A percentile compares a stretch with the other conserved stretches of the same genome.
phyloP scores from a whole-genome alignment of 2,113 vertebrate species.

The Rafetus swinhoei region DNA sequence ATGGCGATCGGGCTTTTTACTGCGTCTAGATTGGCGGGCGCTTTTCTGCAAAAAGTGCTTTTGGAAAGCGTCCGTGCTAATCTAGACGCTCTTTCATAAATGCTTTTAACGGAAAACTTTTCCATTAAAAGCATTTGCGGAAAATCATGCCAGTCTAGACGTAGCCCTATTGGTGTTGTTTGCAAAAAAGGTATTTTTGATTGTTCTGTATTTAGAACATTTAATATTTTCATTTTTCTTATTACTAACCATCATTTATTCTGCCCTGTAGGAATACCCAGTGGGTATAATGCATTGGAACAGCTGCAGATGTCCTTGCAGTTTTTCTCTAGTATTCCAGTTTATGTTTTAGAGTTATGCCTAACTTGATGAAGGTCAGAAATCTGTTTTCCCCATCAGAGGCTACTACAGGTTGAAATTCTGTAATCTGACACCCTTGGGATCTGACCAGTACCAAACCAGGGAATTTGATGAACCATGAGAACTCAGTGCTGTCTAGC shows the following conservation, averaged over 20 bases:
- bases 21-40: too few species aligned
- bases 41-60: too few species aligned
- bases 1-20: too few species aligned
- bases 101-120: too few species aligned
- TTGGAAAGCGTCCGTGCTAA: too few species aligned
- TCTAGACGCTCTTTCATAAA: too few species aligned
- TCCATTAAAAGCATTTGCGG: too few species aligned
- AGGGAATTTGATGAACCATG: too few species aligned
- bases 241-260: neutral
- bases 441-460: too few species aligned
- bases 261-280: neutral
- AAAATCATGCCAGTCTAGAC: too few species aligned
- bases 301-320: neutral
- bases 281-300: neutral
- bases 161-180: neutral
- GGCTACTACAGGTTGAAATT: neutral
- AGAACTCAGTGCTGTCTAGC: too few species aligned
- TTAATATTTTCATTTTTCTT: neutral
- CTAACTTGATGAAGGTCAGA: neutral
- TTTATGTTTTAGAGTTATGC: constrained; percentile 15
- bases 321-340: neutral
- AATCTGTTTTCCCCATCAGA: neutral
- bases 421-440: too few species aligned
- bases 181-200: neutral
- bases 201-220: neutral